Evolutionary conservation across 2,888 invertebrate genomes (phyloP), one percentile per base, ranked within the genome.

Genomic region (Drosophila affinis): DNA sequence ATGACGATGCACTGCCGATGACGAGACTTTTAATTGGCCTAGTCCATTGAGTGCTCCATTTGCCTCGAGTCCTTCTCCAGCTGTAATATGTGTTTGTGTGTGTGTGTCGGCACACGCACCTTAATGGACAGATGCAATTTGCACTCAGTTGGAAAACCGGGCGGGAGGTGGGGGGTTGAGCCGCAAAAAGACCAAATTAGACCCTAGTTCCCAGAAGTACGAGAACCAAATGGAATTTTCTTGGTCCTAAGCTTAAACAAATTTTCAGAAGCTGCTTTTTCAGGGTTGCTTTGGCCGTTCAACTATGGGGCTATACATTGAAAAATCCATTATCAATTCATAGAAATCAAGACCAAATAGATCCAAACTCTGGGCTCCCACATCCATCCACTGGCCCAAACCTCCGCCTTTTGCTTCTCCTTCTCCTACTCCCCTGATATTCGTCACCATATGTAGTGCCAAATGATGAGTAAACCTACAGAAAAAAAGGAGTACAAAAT

Each of bases 11-110:
- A 60, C 56, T 60, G 53, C n/a, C 18, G 18, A 18, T 18, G 24
- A 59, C 57, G 65, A 39, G 72, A 59, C 62, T 73, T 59, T 73
- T 73, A 73, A 73, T 73, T 73, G 73, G 73, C 72, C 72, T 61
- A 72, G 72, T 72, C 72, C 72, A 72, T 72, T 60, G 72, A 72
- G 63, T 63, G 59, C 72, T 59, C 55, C 53, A 67, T 63, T 65
- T 55, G 63, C 18, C 14, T 45, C 51, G 39, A 49, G 14, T 21
- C 21, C 32, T n/a, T 9, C 29, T 5, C 18, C 64, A 51, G 46
- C 62, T 45, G 48, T 10, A 32, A 3, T 24, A 0, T 27, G 7
- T 6, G 27, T 0, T 1, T 27, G 27, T 10, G 10, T 9, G 32
- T 49, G 29, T 45, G 49, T 51, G 34, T 51, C 55, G 49, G 18